Evolutionary conservation across 2,888 invertebrate species (phyloP).

Genomic region (Artemia sinica): DNA sequence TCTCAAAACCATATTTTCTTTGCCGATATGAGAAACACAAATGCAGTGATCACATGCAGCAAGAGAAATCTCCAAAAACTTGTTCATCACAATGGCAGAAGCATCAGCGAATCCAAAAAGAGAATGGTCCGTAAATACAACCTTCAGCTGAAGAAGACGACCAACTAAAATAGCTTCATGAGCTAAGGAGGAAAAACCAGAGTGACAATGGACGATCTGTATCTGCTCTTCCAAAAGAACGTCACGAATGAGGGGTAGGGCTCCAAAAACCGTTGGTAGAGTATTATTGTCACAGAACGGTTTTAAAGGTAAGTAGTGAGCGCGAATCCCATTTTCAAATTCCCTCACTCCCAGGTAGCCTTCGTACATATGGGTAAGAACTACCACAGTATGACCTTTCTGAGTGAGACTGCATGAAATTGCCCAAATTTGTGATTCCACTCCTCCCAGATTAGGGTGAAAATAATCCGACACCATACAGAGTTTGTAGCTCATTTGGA

Average conservation of each 20-base stretch:
- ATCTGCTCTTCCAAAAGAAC: conserved; percentile 77
- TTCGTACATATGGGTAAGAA: conserved; percentile 59
- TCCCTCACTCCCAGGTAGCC: conserved; percentile 60
- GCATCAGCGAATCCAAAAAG: conserved; percentile 96
- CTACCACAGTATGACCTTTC: conserved; percentile 75
- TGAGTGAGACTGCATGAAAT: conserved; percentile 79
- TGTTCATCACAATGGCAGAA: conserved; percentile 90
- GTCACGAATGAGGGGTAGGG: conserved; percentile 75
- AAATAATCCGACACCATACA: conserved; percentile 98
- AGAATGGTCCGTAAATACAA: conserved; percentile 95
- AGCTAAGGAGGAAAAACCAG: conserved; percentile 90
- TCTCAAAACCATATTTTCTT: conserved; percentile 88
- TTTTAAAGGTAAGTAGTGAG: conserved; percentile 85
- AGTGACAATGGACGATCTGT: conserved; percentile 91
- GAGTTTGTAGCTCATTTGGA: too few relatives aligned
- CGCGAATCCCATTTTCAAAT: conserved; percentile 85
- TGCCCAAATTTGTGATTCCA: conserved; percentile 97
- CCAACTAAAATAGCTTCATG: conserved; percentile 92
- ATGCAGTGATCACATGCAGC: conserved; percentile 87
- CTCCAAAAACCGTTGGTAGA: conserved; percentile 79
- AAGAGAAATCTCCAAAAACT: conserved; percentile 78
- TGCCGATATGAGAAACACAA: conserved; percentile 77
- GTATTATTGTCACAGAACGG: conserved; percentile 90
- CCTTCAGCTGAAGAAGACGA: conserved; percentile 65
- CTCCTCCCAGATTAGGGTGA: conserved; percentile 96